Conservation (phyloP, 2,113 vertebrate genomes). For the Suricata suricatta region DNA sequence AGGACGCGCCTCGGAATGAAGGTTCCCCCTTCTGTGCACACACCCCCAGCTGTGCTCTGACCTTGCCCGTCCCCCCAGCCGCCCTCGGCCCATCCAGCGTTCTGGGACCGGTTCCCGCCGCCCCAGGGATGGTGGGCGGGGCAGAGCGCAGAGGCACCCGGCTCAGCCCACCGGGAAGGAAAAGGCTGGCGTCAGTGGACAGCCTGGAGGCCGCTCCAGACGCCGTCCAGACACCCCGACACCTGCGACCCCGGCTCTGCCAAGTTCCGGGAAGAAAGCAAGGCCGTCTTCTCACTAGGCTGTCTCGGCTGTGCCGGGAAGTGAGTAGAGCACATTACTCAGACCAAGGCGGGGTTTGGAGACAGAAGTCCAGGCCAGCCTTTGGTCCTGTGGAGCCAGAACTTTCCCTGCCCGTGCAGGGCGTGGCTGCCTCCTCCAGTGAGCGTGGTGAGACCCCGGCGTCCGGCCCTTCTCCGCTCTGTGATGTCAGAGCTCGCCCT, state of each 20-base stretch:
- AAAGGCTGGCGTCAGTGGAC: rapidly evolving
- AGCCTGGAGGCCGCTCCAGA: background rate
- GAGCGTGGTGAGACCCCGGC: background rate
- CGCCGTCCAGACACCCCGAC: background rate
- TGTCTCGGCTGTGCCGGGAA: background rate
- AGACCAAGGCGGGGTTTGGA: too few species aligned
- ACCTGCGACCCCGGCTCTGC: too few species aligned
- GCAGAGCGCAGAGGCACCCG: background rate
- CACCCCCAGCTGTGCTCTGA: background rate
- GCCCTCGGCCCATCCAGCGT: background rate
- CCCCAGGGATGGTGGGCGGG: background rate
- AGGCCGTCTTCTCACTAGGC: background rate
- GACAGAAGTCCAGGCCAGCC: background rate
- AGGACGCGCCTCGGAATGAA: background rate
- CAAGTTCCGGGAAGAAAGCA: background rate
- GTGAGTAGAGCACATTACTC: background rate
- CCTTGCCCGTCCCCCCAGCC: background rate
- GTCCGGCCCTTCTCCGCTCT: background rate
- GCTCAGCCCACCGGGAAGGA: too few species aligned
- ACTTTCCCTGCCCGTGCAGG: background rate
- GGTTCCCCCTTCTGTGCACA: background rate
- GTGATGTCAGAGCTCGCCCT: background rate
- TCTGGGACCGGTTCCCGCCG: background rate
- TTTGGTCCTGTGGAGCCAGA: background rate
- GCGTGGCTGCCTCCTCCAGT: background rate